phyloP scores from a whole-genome alignment of 2,797 vertebrate species.

The Apogon hyalosoma region DNA sequence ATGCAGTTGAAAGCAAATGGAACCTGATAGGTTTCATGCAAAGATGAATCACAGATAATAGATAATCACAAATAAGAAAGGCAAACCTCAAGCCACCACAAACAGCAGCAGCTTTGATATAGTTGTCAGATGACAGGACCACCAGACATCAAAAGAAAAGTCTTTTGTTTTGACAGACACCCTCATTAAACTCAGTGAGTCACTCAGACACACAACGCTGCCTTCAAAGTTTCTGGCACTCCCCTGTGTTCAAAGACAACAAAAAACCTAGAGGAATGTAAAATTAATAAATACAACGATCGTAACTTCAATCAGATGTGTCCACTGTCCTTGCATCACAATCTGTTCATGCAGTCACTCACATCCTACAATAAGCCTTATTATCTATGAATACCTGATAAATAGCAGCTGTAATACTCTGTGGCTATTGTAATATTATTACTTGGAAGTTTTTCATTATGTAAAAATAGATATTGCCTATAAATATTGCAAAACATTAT shows the following conservation, averaged over 20 bases:
- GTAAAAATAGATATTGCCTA: too few relatives aligned
- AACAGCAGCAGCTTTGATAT: constrained; percentile 40
- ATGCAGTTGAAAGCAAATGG: constrained; percentile 5
- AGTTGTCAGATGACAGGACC: constrained; percentile 31
- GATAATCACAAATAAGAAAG: constrained; percentile 13
- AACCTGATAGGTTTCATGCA: constrained; percentile 10
- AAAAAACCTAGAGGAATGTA: constrained; percentile 6
- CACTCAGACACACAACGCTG: constrained; percentile 30
- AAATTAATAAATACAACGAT: too few relatives aligned
- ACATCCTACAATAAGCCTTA: too few relatives aligned
- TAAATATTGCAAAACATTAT: too few relatives aligned
- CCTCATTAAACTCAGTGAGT: constrained; percentile 56
- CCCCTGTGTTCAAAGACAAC: constrained; percentile 26
- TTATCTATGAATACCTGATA: too few relatives aligned
- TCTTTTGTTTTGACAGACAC: constrained; percentile 44
- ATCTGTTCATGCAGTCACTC: too few relatives aligned
- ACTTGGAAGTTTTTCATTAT: too few relatives aligned
- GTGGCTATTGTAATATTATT: too few relatives aligned
- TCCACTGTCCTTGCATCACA: too few relatives aligned
- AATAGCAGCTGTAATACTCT: too few relatives aligned
- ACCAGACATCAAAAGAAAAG: constrained; percentile 48
- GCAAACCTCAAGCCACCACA: constrained; percentile 5
- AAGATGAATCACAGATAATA: constrained; percentile 26
- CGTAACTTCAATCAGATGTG: too few relatives aligned
- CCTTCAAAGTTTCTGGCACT: constrained; percentile 23